Percentiles rank a stretch among this genome's conserved stretches.
Evolutionary conservation across 1,140 invertebrate species (phyloP).

Genomic region (Nephila pilipes): DNA sequence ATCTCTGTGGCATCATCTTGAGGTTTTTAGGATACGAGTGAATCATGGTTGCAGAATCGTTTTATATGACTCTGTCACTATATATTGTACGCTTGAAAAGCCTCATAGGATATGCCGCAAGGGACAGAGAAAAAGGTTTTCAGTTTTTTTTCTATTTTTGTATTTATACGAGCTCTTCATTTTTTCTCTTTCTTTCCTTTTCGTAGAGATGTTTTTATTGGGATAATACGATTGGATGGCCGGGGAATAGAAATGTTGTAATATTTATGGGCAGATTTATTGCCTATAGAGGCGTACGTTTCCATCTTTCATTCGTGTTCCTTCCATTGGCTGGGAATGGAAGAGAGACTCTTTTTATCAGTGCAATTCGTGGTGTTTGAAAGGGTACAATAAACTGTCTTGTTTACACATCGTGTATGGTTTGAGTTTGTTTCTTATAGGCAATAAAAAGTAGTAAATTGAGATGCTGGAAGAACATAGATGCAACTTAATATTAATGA

Average conservation of each 20-base stretch:
- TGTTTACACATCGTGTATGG: conserved; percentile 25
- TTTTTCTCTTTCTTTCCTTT: conserved; percentile 32
- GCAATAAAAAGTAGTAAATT: conserved; percentile 14
- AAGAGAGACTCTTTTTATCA: conserved; percentile 61
- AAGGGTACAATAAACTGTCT: conserved; percentile 22
- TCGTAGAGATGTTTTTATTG: conserved; percentile 49
- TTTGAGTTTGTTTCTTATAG: conserved; percentile 21
- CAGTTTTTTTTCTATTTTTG: conserved; percentile 11
- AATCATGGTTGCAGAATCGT: conserved; percentile 69
- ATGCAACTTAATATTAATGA: neutral
- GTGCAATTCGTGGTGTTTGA: conserved; percentile 43
- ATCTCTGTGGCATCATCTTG: conserved; percentile 64
- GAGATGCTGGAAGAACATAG: neutral
- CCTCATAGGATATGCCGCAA: conserved; percentile 26
- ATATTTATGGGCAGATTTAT: conserved; percentile 76
- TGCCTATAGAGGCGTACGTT: conserved; percentile 57
- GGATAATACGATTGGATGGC: conserved; percentile 72
- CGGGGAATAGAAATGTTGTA: conserved; percentile 60
- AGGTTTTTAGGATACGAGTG: conserved; percentile 71
- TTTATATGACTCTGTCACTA: conserved; percentile 75
- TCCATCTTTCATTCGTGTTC: neutral
- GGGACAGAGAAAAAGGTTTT: conserved; percentile 18
- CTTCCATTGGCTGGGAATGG: conserved; percentile 5
- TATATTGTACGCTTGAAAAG: conserved; percentile 61
- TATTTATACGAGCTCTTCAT: conserved; percentile 21